Evolutionary conservation across 2,797 vertebrate species (phyloP), one percentile per base, ranked within the genome.

Genomic region (Lepilemur ruficaudatus): DNA sequence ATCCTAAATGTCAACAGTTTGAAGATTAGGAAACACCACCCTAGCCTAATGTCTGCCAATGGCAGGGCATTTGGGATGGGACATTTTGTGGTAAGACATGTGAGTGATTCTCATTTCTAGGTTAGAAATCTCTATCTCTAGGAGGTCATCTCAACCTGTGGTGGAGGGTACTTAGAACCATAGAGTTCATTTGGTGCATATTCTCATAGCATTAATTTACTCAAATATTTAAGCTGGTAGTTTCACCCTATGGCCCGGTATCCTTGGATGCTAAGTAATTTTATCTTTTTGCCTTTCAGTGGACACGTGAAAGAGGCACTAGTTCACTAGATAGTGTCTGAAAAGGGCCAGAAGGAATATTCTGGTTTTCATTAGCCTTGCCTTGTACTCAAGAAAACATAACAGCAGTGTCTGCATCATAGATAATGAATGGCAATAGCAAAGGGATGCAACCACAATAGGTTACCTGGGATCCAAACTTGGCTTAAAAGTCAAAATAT

Each of bases 351-450:
- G 55, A 87, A 93, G 89, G 63, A 95, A 94, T 69, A 83, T 41
- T 43, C 30, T 93, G 82, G 50, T 84, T 96, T 89, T 83, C 52
- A 67, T 93, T 96, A 96, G 59, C 23, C 10, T 86, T 80, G 72
- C 22, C 35, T 73, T 85, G 11, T 79, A 85, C 46, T 93, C 38
- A 52, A 89, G 78, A 89, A 75, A 78, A 73, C 30, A 65, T 28
- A 83, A 79, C n/a, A 88, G 76, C 30, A 84, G 67, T 25, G 17
- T 63, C 63, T 88, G 69, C 12, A 17, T 92, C 85, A 89, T 30
- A 86, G 55, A 95, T 87, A 79, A 90, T 82, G 65, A 79, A 90
- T 85, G 65, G 15, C 46, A 76, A 78, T 7, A 67, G n/a, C 61
- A 95, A 81, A 87, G 65, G 22, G 25, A 85, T n/a, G n/a, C 8